phyloP scores from a whole-genome alignment of 2,888 invertebrate genomes.

The Tolmerus cingulatus region DNA sequence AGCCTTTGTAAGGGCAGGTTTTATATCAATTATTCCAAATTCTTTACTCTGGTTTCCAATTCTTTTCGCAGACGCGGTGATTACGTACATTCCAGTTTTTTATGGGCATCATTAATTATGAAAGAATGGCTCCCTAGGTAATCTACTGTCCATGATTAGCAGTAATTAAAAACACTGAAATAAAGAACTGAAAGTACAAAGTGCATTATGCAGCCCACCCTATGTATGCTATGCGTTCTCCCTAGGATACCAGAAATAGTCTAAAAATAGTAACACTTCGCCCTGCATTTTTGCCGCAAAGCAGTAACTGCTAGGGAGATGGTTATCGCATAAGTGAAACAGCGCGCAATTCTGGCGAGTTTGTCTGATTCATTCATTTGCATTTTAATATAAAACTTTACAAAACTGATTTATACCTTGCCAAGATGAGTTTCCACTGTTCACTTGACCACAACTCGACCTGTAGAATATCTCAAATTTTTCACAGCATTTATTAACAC shows the following conservation, averaged over 20 bases:
- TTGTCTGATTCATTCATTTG: background rate
- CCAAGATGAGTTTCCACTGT: slow-evolving; percentile 65
- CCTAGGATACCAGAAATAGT: background rate
- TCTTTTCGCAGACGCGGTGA: background rate
- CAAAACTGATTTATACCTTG: slow-evolving; percentile 61
- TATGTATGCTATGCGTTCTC: background rate
- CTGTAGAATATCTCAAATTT: slow-evolving; percentile 75
- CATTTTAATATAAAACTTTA: slow-evolving; percentile 50
- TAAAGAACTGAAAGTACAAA: background rate
- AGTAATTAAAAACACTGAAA: background rate
- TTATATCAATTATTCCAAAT: background rate
- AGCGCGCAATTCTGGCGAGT: background rate
- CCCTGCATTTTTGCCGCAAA: background rate
- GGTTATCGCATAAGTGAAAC: background rate
- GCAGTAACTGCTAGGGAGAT: background rate
- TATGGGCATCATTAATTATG: background rate
- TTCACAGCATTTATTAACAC: slow-evolving; percentile 83
- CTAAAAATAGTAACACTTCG: background rate
- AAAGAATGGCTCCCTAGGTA: background rate
- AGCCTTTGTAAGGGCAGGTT: background rate
- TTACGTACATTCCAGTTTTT: background rate
- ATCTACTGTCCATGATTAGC: background rate
- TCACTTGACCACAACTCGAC: slow-evolving; percentile 70
- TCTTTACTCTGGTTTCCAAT: background rate
- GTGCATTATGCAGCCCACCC: background rate